Evolutionary conservation across 1,140 invertebrate species (phyloP).

Genomic region (Melipona quadrifasciata): DNA sequence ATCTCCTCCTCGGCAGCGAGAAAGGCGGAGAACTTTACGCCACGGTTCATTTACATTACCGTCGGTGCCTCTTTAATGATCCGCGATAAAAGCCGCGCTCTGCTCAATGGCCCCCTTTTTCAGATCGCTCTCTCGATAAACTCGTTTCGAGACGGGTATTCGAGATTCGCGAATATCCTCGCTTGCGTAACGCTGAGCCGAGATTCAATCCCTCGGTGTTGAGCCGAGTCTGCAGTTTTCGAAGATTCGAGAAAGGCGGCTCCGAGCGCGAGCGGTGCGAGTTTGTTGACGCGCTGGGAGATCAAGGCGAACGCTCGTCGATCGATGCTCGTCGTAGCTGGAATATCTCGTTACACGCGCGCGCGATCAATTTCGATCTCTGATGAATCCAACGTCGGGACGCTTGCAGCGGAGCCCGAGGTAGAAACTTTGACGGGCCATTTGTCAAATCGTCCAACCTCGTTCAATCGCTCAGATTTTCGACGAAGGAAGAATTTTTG

Average conservation of each 20-base stretch:
- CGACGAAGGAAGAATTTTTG: too few species aligned
- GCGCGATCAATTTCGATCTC: constrained; percentile 13
- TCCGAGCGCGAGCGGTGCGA: not conserved
- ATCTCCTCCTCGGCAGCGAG: not conserved
- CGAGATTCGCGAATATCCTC: not conserved
- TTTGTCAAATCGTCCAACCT: not conserved
- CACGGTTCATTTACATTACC: constrained; percentile 40
- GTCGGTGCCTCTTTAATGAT: constrained; percentile 32
- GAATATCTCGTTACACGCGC: constrained; percentile 15
- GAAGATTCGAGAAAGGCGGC: not conserved
- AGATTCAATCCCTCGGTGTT: not conserved
- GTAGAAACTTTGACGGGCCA: too few species aligned
- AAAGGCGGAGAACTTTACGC: constrained; percentile 11
- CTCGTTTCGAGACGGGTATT: too few species aligned
- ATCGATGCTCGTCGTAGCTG: not conserved
- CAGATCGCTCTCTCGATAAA: constrained; percentile 15
- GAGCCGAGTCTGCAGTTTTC: not conserved
- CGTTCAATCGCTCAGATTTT: not conserved
- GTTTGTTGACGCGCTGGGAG: not conserved
- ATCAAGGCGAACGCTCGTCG: not conserved
- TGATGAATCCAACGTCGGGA: too few species aligned
- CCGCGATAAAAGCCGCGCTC: constrained; percentile 13
- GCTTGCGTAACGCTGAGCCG: not conserved
- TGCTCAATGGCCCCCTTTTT: not conserved
- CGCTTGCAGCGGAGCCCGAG: too few species aligned